These are phyloP conservation scores for Chymomyza procnemis DNA, from an alignment of 2,888 invertebrate species.

Conservation along the genomic window DNA sequence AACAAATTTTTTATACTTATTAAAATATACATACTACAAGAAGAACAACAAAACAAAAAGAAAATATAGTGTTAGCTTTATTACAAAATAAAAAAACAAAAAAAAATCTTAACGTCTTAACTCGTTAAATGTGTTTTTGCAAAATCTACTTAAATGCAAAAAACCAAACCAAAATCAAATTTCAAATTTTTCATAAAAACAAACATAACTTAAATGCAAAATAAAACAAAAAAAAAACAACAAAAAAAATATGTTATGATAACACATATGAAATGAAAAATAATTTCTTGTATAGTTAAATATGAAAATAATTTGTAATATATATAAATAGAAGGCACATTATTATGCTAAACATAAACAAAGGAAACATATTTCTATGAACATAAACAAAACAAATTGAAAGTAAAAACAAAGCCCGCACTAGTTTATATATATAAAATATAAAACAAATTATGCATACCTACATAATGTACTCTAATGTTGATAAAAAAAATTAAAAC, in stretches of 20 bases:
- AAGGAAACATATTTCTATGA: conserved; percentile 47
- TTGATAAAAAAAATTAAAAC: conserved; percentile 50
- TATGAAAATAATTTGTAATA: conserved; percentile 63
- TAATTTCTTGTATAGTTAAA: conserved; percentile 69
- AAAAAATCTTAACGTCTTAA: conserved; percentile 33
- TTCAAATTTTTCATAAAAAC: conserved; percentile 45
- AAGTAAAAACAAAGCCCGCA: conserved; percentile 25
- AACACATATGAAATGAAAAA: conserved; percentile 48
- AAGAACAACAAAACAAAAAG: conserved; percentile 23
- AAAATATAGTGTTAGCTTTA: conserved; percentile 49
- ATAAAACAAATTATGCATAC: conserved; percentile 49
- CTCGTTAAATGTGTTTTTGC: conserved; percentile 54
- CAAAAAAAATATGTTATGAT: conserved; percentile 20
- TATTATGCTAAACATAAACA: conserved; percentile 17
- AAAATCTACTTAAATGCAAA: conserved; percentile 39
- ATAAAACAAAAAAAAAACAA: too few species aligned
- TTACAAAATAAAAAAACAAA: conserved; percentile 29
- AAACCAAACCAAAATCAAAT: conserved; percentile 39
- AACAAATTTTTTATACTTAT: conserved; percentile 70
- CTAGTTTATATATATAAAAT: conserved; percentile 44
- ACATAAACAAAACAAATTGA: conserved; percentile 14
- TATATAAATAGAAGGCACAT: conserved; percentile 32
- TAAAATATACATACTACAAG: conserved; percentile 56
- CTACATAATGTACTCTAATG: conserved; percentile 63
- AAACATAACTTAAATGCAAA: not conserved